A percentile compares a stretch with the other conserved stretches of the same genome.
Evolutionary conservation across 1,140 invertebrate species (phyloP).

Genomic region (Phortica variegata): DNA sequence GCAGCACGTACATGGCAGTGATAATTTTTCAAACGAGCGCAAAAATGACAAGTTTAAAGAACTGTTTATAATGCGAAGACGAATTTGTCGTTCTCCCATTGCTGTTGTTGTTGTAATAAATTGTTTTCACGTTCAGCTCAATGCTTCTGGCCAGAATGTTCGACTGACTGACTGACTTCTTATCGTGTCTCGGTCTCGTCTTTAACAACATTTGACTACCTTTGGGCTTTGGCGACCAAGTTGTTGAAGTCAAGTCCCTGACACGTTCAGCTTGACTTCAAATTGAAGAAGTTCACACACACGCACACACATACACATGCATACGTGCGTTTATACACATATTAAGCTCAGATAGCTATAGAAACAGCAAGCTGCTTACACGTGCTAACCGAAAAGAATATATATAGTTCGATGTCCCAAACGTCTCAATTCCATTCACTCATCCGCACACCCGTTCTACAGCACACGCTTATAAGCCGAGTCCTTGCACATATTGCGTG

Average conservation of each 20-base stretch:
- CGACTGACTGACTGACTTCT: no score
- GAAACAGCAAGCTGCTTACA: neutral
- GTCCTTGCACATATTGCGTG: conserved; percentile 17
- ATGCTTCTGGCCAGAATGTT: no score
- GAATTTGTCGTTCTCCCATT: conserved; percentile 16
- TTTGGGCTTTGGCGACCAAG: conserved; percentile 18
- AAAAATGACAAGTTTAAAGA: conserved; percentile 44
- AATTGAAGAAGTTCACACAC: conserved; percentile 19
- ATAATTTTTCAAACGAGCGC: conserved; percentile 38
- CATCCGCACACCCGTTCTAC: no score
- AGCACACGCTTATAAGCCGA: neutral
- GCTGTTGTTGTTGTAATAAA: no score
- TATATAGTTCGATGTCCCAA: conserved; percentile 40
- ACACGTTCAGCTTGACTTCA: no score
- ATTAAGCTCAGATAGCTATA: no score
- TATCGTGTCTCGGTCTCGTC: no score
- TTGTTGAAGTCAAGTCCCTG: no score
- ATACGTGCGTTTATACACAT: neutral
- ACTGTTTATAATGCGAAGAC: conserved; percentile 45
- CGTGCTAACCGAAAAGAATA: conserved; percentile 1
- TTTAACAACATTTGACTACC: conserved; percentile 20
- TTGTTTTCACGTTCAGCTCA: no score
- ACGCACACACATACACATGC: neutral
- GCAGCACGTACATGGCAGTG: conserved; percentile 37
- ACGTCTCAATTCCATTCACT: conserved; percentile 46